Percentiles rank a stretch among this genome's conserved stretches.
Conservation (phyloP, 2,797 vertebrate genomes). For the Acrossocheilus fasciatus region DNA sequence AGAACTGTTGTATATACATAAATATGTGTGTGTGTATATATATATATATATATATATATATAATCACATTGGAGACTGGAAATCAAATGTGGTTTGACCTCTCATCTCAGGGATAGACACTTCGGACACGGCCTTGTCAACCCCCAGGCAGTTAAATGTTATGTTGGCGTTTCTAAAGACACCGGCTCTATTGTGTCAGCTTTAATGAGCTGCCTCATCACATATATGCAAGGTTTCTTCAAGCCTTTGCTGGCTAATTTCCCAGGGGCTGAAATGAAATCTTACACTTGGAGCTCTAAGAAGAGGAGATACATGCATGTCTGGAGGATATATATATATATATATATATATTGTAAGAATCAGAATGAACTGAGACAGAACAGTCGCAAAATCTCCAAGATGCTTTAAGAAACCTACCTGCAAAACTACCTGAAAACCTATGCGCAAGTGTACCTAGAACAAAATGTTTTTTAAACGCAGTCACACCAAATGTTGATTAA, state of each 20-base stretch:
- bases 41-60: too few relatives aligned
- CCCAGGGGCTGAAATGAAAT: conserved; percentile 40
- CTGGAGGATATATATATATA: conserved; percentile 7
- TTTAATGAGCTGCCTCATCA: conserved; percentile 53
- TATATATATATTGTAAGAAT: conserved; percentile 4
- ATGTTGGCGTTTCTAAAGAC: conserved; percentile 33
- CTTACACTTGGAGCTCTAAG: conserved; percentile 30
- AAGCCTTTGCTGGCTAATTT: conserved; percentile 45
- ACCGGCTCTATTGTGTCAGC: conserved; percentile 21
- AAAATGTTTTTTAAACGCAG: neutral
- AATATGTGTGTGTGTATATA: too few relatives aligned
- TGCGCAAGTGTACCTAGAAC: neutral
- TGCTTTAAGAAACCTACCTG: neutral
- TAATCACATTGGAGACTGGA: neutral
- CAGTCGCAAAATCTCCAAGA: neutral
- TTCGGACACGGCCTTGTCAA: conserved; percentile 36
- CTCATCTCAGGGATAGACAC: neutral
- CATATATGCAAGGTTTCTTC: conserved; percentile 35
- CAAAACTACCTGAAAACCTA: neutral
- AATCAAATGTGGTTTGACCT: conserved; percentile 1
- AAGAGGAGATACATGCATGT: conserved; percentile 6
- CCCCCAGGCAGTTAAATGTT: conserved; percentile 28
- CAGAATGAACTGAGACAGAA: neutral
- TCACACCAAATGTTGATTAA: neutral
- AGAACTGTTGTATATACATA: neutral